phyloP scores from a whole-genome alignment of 1,140 invertebrate genomes.

The Panonychus citri region DNA sequence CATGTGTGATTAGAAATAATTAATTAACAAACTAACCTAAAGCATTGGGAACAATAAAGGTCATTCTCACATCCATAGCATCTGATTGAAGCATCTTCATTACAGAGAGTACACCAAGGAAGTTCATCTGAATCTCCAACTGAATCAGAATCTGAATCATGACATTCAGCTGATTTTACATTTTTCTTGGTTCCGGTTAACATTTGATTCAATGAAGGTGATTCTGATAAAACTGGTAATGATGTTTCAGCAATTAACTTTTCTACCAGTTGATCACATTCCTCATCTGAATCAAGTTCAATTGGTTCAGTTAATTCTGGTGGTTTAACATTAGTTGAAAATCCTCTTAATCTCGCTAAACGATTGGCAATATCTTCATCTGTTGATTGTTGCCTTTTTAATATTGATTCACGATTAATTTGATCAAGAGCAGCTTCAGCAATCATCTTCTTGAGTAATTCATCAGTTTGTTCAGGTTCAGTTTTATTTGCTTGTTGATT shows the following conservation, averaged over 20 bases:
- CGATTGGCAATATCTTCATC: background rate
- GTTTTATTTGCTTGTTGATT: background rate
- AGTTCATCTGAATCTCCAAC: constrained; percentile 29
- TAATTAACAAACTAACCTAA: constrained; percentile 16
- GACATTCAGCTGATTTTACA: background rate
- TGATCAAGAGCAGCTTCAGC: background rate
- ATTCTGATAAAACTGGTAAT: background rate
- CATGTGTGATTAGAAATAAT: too few relatives aligned
- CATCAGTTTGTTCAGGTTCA: background rate
- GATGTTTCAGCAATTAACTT: background rate
- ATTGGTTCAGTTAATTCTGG: background rate
- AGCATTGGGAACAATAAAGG: constrained; percentile 42
- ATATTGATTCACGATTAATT: background rate
- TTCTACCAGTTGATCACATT: background rate
- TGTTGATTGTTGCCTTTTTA: background rate
- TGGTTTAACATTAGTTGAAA: background rate
- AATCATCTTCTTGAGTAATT: background rate
- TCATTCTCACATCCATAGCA: constrained; percentile 43
- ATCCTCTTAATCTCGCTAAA: background rate
- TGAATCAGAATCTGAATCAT: background rate
- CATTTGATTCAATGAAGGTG: background rate
- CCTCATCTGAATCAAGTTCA: background rate
- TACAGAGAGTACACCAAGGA: constrained; percentile 50
- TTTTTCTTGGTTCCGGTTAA: background rate
- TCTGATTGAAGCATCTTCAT: constrained; percentile 39